phyloP scores from a whole-genome alignment of 2,888 invertebrate genomes.

The Ceratothoa steindachneri region DNA sequence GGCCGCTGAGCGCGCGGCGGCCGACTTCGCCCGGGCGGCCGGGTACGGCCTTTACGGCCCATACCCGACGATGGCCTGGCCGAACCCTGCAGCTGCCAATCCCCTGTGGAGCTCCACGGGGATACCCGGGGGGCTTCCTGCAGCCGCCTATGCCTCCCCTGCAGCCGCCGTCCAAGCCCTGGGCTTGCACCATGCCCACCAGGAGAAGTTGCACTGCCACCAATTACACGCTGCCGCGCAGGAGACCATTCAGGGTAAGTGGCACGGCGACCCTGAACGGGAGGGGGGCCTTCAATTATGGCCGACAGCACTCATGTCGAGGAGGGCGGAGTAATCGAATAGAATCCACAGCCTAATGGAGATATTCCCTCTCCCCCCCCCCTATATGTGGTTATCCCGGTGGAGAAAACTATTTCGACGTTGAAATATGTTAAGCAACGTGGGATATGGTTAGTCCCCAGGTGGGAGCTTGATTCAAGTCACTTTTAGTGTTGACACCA shows the following conservation, averaged over 20 bases:
- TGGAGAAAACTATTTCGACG: too few relatives aligned
- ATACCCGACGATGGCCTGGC: constrained; percentile 57
- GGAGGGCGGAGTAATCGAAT: too few relatives aligned
- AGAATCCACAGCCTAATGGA: too few relatives aligned
- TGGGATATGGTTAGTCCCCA: too few relatives aligned
- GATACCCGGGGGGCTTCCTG: not conserved
- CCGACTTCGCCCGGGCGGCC: constrained; percentile 87
- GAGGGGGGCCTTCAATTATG: not conserved
- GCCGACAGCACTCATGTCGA: not conserved
- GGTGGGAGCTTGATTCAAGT: too few relatives aligned
- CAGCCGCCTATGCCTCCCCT: constrained; percentile 29
- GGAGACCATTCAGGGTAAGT: not conserved
- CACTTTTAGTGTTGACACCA: too few relatives aligned
- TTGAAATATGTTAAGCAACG: too few relatives aligned
- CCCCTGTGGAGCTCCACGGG: constrained; percentile 17
- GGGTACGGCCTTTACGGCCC: constrained; percentile 82
- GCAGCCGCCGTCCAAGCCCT: constrained; percentile 33
- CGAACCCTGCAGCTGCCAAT: constrained; percentile 47
- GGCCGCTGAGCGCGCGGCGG: constrained; percentile 92
- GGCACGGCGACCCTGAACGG: not conserved
- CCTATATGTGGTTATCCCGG: too few relatives aligned
- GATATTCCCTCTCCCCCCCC: too few relatives aligned
- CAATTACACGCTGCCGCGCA: not conserved
- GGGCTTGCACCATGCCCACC: constrained; percentile 29
- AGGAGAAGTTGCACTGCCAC: constrained; percentile 29